Evolutionary conservation across 1,140 invertebrate genomes (phyloP).

Genomic region (Drosophila mauritiana): DNA sequence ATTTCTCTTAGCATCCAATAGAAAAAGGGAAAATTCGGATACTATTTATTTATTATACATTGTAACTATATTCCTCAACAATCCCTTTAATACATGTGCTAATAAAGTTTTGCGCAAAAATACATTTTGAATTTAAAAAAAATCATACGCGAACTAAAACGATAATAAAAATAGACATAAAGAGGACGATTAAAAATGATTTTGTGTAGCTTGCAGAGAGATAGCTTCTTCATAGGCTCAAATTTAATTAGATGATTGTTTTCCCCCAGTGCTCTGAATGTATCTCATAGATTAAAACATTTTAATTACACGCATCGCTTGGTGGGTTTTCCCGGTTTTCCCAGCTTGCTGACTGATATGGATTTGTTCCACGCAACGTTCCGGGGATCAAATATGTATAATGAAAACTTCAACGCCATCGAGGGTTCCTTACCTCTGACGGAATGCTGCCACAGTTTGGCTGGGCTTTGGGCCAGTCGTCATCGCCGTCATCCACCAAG

Average conservation of each 20-base stretch:
- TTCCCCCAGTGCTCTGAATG: slow-evolving; percentile 22
- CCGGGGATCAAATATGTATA: slow-evolving; percentile 57
- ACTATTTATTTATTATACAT: too few species aligned
- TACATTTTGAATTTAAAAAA: too few species aligned
- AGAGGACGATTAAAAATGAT: too few species aligned
- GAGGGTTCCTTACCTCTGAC: slow-evolving; percentile 45
- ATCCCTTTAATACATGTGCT: too few species aligned
- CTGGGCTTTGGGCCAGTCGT: slow-evolving; percentile 30
- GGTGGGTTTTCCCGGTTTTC: slow-evolving; percentile 8
- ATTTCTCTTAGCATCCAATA: too few species aligned
- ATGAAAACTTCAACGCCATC: slow-evolving; percentile 61
- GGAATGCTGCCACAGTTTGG: slow-evolving; percentile 58
- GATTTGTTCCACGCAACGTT: slow-evolving; percentile 56
- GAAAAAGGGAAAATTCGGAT: too few species aligned
- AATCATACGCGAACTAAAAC: too few species aligned
- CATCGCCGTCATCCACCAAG: slow-evolving; percentile 53
- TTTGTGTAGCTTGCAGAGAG: background rate
- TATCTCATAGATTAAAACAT: slow-evolving; percentile 55
- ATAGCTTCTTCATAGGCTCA: background rate
- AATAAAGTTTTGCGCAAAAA: too few species aligned
- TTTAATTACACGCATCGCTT: slow-evolving; percentile 58
- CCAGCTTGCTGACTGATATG: slow-evolving; percentile 30
- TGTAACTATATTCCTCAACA: too few species aligned
- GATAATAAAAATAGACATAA: too few species aligned
- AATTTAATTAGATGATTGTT: slow-evolving; percentile 41